These are phyloP conservation scores for Gymnopithys bicolor DNA, from an alignment of 2,797 vertebrate genomes.

Conservation along the genomic window DNA sequence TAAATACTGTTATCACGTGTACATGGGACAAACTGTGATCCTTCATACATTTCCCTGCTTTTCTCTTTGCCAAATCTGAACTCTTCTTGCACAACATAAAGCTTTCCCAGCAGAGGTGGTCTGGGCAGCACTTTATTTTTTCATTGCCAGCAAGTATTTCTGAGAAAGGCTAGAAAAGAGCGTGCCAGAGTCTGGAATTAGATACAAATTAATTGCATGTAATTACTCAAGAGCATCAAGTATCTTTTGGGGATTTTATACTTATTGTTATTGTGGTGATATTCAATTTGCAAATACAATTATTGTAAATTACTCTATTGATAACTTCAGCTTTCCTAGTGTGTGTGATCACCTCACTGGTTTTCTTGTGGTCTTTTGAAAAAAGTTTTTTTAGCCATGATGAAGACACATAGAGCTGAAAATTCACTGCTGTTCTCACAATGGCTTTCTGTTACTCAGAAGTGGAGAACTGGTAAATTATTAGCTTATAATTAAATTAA, in stretches of 20 bases:
- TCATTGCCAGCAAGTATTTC: conserved; percentile 57
- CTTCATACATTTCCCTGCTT: background rate
- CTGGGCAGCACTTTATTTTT: conserved; percentile 42
- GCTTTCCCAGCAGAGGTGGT: conserved; percentile 54
- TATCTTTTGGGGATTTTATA: conserved; percentile 43
- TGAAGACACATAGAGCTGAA: conserved; percentile 1
- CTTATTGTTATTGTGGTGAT: conserved; percentile 49
- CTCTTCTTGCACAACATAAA: conserved; percentile 35
- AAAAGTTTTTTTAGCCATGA: background rate
- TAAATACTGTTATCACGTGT: background rate
- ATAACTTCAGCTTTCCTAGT: conserved; percentile 28
- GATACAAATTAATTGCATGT: conserved; percentile 67
- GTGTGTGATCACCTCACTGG: background rate
- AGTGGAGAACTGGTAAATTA: conserved; percentile 46
- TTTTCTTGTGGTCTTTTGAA: conserved; percentile 31
- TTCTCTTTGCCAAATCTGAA: conserved; percentile 19
- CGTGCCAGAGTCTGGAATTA: conserved; percentile 64
- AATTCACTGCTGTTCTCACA: conserved; percentile 6
- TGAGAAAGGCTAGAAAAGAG: conserved; percentile 52
- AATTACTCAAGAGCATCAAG: conserved; percentile 63
- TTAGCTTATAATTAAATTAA: conserved; percentile 46
- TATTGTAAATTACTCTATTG: conserved; percentile 48
- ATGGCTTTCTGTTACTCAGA: conserved; percentile 20
- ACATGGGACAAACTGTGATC: background rate
- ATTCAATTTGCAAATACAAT: conserved; percentile 64